Evolutionary conservation across 2,113 vertebrate species (phyloP).

Genomic region (Thamnophis sirtalis): DNA sequence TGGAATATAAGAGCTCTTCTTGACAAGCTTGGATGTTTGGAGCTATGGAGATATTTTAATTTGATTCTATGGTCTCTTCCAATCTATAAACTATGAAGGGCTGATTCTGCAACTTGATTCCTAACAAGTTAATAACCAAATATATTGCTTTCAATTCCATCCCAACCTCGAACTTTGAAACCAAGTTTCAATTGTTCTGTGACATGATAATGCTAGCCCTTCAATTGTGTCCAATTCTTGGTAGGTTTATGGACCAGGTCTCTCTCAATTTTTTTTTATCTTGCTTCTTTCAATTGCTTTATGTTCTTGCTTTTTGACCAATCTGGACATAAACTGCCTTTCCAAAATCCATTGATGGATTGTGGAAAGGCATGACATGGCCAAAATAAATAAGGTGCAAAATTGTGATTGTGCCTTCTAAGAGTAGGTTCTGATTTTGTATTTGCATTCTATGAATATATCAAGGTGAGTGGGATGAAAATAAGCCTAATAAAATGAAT

Average conservation of each 20-base stretch:
- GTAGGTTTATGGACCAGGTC: not conserved
- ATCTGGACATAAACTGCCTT: not conserved
- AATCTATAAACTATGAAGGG: not conserved
- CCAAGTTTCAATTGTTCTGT: not conserved
- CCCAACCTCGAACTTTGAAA: too few relatives aligned
- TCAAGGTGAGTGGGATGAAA: too few relatives aligned
- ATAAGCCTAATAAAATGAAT: too few relatives aligned
- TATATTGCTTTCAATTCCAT: not conserved
- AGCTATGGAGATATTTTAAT: not conserved
- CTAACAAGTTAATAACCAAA: not conserved
- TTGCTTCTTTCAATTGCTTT: not conserved
- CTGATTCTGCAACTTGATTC: not conserved
- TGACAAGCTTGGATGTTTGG: not conserved
- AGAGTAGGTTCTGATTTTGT: not conserved
- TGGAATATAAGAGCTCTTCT: not conserved
- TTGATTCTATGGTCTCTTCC: not conserved
- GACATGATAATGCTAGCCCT: not conserved
- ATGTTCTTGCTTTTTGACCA: not conserved
- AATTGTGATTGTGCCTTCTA: not conserved
- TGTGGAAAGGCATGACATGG: not conserved
- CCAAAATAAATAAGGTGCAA: not conserved
- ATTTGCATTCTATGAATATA: too few relatives aligned
- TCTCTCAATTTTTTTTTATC: not conserved
- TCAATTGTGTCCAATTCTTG: not conserved
- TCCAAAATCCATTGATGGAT: not conserved